Percentiles rank a stretch among this genome's conserved stretches.
These are phyloP conservation scores for Nezara viridula DNA, from an alignment of 2,888 invertebrate genomes.

Conservation along the genomic window DNA sequence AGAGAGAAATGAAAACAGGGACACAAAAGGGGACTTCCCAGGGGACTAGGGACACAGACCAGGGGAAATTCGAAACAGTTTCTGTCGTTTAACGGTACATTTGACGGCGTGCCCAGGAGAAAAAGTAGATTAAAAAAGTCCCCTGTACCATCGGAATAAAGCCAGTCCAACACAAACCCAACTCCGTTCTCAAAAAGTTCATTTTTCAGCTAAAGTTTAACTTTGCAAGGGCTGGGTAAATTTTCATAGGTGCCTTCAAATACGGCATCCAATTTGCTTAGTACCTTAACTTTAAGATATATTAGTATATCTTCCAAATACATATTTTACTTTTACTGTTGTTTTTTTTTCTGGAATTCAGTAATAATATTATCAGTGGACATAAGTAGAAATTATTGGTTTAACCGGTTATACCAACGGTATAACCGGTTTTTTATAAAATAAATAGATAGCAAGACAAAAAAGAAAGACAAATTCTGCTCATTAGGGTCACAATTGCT, in stretches of 20 bases:
- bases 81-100: slow-evolving; percentile 38
- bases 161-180: not conserved
- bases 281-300: not conserved
- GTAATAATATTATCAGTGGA: too few relatives aligned
- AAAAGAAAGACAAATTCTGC: too few relatives aligned
- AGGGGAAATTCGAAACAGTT: slow-evolving; percentile 25
- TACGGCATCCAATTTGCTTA: not conserved
- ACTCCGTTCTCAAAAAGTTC: not conserved
- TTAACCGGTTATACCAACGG: too few relatives aligned
- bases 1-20: slow-evolving; percentile 23
- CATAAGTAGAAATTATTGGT: too few relatives aligned
- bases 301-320: not conserved
- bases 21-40: slow-evolving; percentile 11
- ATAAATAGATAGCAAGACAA: too few relatives aligned
- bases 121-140: slow-evolving; percentile 46
- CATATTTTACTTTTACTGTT: not conserved
- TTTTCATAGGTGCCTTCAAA: not conserved
- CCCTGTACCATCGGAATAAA: slow-evolving; percentile 27
- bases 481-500: too few relatives aligned
- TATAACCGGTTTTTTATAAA: too few relatives aligned
- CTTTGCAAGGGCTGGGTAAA: not conserved
- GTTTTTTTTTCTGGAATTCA: too few relatives aligned
- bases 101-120: slow-evolving; percentile 37
- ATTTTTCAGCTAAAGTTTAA: not conserved
- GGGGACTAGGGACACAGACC: not conserved